These are phyloP conservation scores for Matsumurasca onukii DNA, from an alignment of 1,140 invertebrate species.

Conservation along the genomic window DNA sequence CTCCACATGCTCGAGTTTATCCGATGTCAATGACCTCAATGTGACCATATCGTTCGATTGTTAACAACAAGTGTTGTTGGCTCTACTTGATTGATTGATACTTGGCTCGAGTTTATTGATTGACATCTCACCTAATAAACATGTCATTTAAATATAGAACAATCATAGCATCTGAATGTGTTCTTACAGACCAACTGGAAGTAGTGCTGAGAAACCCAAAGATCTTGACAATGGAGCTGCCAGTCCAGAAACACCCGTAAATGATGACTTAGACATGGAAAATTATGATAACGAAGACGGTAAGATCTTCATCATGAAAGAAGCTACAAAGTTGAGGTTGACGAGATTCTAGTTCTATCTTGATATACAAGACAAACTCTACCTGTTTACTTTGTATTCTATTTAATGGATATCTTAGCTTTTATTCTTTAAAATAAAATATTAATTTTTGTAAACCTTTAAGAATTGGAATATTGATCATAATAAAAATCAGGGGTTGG, in stretches of 20 bases:
- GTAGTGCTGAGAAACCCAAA: not conserved
- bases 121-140: too few species aligned
- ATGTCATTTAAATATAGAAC: too few species aligned
- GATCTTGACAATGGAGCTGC: not conserved
- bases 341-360: not conserved
- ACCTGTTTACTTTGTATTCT: not conserved
- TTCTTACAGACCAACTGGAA: not conserved
- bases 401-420: not conserved
- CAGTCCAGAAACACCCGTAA: slow-evolving; percentile 25
- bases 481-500: not conserved
- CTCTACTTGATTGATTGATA: not conserved
- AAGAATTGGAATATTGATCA: slow-evolving; percentile 7
- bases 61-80: too few species aligned
- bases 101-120: not conserved
- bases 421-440: not conserved
- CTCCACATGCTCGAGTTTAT: too few species aligned
- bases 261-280: slow-evolving; percentile 65
- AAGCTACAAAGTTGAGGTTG: not conserved
- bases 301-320: not conserved
- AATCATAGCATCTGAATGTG: too few species aligned
- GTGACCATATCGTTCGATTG: too few species aligned
- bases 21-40: too few species aligned
- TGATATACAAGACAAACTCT: slow-evolving; percentile 6
- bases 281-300: slow-evolving; percentile 44
- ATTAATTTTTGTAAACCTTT: not conserved